Evolutionary conservation across 2,797 vertebrate genomes (phyloP).

Genomic region (Characodon lateralis): DNA sequence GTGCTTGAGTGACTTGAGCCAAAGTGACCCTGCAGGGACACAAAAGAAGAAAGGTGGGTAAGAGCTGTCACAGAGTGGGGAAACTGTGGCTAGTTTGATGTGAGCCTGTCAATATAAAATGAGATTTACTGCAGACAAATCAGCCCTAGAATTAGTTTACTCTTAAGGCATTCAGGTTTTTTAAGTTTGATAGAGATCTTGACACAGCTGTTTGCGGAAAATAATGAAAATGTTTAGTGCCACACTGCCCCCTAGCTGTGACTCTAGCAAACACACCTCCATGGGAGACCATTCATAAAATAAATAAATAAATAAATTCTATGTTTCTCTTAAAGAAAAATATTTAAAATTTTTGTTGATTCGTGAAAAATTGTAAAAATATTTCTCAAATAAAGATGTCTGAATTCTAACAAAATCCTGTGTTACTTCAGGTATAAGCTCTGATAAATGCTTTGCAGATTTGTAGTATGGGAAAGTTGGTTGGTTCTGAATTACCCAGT

Average conservation of each 20-base stretch:
- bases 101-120: neutral
- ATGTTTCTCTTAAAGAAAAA: neutral
- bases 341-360: neutral
- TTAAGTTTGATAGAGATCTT: constrained; percentile 26
- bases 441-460: neutral
- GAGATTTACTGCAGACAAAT: constrained; percentile 15
- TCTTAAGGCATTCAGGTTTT: constrained; percentile 42
- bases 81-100: constrained; percentile 8
- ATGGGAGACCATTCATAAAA: neutral
- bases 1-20: constrained; percentile 60
- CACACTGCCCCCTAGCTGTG: constrained; percentile 72
- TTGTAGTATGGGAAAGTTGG: constrained; percentile 10
- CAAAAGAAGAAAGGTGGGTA: constrained; percentile 28
- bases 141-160: constrained; percentile 14
- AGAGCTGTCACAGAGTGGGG: constrained; percentile 1
- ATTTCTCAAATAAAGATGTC: neutral
- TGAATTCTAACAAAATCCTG: neutral
- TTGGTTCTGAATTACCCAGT: constrained; percentile 34
- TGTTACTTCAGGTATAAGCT: neutral
- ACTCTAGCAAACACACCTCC: neutral
- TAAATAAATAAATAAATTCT: neutral
- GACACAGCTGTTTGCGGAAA: neutral
- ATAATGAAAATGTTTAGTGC: constrained; percentile 13
- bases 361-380: neutral
- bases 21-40: constrained; percentile 36